A percentile compares a stretch with the other conserved stretches of the same genome.
Conservation (phyloP, 2,888 invertebrate species). For the Amphipoea lucens region DNA sequence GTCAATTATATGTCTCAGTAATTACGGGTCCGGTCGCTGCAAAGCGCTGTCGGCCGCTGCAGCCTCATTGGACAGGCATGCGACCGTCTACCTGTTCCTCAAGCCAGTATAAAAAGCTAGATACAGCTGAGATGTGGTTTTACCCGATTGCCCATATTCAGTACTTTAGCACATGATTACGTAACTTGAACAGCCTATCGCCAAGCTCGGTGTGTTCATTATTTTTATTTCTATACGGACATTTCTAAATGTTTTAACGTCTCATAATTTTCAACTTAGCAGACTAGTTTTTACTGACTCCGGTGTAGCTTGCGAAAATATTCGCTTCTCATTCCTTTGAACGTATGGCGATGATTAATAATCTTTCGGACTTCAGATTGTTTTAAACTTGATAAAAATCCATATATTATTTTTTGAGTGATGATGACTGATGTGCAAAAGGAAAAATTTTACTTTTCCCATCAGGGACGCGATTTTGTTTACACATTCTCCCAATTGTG, state of each 20-base stretch:
- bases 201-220: constrained; percentile 22
- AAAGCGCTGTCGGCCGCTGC: constrained; percentile 54
- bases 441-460: background rate
- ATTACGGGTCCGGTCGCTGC: constrained; percentile 49
- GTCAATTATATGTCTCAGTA: constrained; percentile 62
- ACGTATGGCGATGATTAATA: constrained; percentile 44
- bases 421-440: constrained; percentile 7
- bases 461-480: background rate
- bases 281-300: constrained; percentile 46
- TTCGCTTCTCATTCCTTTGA: constrained; percentile 34
- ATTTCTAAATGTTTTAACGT: constrained; percentile 45
- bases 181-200: constrained; percentile 42
- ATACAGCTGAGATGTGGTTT: constrained; percentile 62
- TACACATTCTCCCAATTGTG: background rate
- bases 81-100: constrained; percentile 76
- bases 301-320: constrained; percentile 32
- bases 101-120: constrained; percentile 60
- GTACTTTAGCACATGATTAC: constrained; percentile 51
- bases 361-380: constrained; percentile 1
- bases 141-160: constrained; percentile 66
- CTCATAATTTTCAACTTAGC: constrained; percentile 47
- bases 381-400: constrained; percentile 13
- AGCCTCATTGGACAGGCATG: constrained; percentile 79
- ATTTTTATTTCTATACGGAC: constrained; percentile 39
- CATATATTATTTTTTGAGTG: constrained; percentile 26